Base-by-base conservation (phyloP, 2,113 vertebrate genomes). In the Mormyrus iriodes region DNA sequence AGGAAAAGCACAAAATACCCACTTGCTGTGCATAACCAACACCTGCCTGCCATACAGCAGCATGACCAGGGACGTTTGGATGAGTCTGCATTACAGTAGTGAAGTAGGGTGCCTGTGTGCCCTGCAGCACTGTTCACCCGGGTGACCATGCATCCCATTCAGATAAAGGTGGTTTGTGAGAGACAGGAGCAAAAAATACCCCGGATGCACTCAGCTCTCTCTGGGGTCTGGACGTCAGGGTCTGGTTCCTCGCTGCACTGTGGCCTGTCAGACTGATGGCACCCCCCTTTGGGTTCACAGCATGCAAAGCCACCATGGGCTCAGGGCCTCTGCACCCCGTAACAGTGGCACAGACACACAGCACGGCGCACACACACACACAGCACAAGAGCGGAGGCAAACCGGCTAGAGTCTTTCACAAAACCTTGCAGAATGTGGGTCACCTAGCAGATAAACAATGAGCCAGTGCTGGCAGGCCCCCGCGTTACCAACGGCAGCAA, bases 241-340 rank as follows among this genome's bases (percentile, higher is more conserved):
- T 15, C 61, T 0, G 86, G 90, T 79, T 73, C 85, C 12, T 44
- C 90, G 85, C 89, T 48, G 92, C 90, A 88, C 91, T 89, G 1
- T 17, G 35, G 88, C 94, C 90, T 19, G 91, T 83, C 0, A 51
- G 90, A 89, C 92, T 93, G 91, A 61, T 52, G 44, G 91, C 91
- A 93, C 92, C 92, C 92, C 90, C 10, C 84, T 86, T 90, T 65
- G 89, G 86, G 91, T 73, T 61, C 53, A 58, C 12, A 55, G 92
- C 86, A 42, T 12, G 13, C 48, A 58, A 35, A 35, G 7, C 58
- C 27, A 55, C 31, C 27, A 51, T 9, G 39, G 79, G 4, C 10
- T 84, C 76, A 46, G 15, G 24, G 55, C 21, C n/a, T 42, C 88
- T 35, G 19, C 51, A 83, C 13, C 13, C 39, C 8, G 1, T 3